Base-by-base conservation (phyloP, 2,888 invertebrate species). In the Tridacna gigas region DNA sequence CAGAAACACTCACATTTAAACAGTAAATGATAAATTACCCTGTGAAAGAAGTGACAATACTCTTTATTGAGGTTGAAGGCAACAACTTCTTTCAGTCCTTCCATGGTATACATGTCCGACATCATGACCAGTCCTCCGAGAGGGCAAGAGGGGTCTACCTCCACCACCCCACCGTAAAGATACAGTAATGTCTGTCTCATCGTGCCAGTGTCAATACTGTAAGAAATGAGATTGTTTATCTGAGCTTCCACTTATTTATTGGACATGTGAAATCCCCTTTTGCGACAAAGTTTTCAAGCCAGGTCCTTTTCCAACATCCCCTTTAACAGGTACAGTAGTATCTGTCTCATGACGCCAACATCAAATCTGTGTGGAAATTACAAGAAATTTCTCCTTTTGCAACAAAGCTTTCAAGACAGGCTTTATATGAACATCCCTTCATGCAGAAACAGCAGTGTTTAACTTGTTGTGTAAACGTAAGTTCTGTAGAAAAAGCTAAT, bases 111-210 rank as follows among this genome's bases (percentile, higher is more conserved):
- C 96, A 98, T 97, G 95, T 98, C 98, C 0, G 98, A 97, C 78
- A 98, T 95, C 0, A 98, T 97, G 0, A 98, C 97, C 88, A 98
- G 95, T 94, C 98, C 98, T 82, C 97, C 97, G 73, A 98, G 96
- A 94, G 97, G 97, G 87, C 98, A 97, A 1, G 97, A 96, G 90
- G 97, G 97, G 0, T 98, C 98, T 79, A 99, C 97, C 90, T 97
- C 97, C 60, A 97, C 97, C 47, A 97, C 97, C 3, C 99, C 99
- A 83, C 98, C 98, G 94, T 99, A 99, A 88, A 99, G 97, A 94
- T 98, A 98, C 91, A 98, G 97, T 83, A 99, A 95, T 0, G 98
- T 97, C 95, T 98, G 98, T 95, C 98, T 97, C 5, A 98, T 98
- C 97, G 81, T 89, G 56, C 63, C 74, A 9, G 86, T 79, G 0